Percentiles rank a stretch among this genome's conserved stretches.
Conservation (phyloP, 2,888 invertebrate species). For the Latrodectus hesperus region DNA sequence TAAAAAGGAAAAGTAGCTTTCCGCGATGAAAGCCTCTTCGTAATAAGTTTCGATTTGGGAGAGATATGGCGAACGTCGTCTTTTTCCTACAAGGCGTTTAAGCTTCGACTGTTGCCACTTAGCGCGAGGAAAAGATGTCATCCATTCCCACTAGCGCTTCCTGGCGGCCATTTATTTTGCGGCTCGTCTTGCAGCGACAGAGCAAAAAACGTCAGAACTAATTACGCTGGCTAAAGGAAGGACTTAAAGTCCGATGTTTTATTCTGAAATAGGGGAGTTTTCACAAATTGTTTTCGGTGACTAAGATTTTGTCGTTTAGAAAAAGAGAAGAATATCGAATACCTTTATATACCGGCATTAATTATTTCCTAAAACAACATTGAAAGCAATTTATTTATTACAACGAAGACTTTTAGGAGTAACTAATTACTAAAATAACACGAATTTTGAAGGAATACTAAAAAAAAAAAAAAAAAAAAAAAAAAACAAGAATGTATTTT, state of each 20-base stretch:
- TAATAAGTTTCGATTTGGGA: conserved; percentile 68
- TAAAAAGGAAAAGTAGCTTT: conserved; percentile 36
- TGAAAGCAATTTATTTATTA: no score
- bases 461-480: no score
- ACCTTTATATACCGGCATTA: no score
- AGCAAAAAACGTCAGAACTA: conserved; percentile 67
- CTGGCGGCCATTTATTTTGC: conserved; percentile 61
- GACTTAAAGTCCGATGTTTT: conserved; percentile 55
- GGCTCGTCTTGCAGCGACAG: conserved; percentile 53
- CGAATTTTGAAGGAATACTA: no score
- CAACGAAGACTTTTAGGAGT: no score
- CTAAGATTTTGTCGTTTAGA: background rate
- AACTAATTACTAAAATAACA: no score
- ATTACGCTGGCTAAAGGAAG: conserved; percentile 48
- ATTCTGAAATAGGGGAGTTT: conserved; percentile 41
- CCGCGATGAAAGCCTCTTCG: conserved; percentile 20
- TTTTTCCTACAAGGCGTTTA: conserved; percentile 61
- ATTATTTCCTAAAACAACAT: no score
- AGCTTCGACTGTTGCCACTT: conserved; percentile 67
- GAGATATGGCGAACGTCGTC: conserved; percentile 63
- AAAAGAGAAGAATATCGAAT: no score
- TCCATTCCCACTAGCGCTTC: conserved; percentile 62
- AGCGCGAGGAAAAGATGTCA: conserved; percentile 59
- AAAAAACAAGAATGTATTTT: no score
- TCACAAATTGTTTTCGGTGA: conserved; percentile 39